phyloP scores from a whole-genome alignment of 2,113 vertebrate species.

The Cricetomys ansorgei region DNA sequence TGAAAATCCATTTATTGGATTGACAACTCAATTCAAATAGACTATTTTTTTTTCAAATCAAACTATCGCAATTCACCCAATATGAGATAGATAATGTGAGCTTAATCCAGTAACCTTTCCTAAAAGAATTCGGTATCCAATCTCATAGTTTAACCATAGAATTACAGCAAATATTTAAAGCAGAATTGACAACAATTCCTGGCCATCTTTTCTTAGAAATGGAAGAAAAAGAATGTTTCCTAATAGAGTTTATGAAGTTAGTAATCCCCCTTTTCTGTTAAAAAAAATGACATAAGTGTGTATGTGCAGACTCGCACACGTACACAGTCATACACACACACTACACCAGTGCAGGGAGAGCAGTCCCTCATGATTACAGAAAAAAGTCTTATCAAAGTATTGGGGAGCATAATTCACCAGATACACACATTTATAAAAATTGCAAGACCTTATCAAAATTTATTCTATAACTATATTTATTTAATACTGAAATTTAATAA shows the following conservation, averaged over 20 bases:
- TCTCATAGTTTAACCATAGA: neutral
- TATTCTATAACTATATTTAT: neutral
- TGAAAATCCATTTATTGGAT: neutral
- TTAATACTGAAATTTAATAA: neutral
- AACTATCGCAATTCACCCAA: neutral
- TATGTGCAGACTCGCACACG: neutral
- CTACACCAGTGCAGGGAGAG: neutral
- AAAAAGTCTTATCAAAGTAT: neutral
- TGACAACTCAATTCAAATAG: neutral
- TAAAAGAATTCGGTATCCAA: neutral
- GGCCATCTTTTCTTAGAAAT: neutral
- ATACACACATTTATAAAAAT: neutral
- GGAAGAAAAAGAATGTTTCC: neutral
- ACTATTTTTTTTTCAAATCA: conserved; percentile 15
- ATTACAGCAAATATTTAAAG: neutral
- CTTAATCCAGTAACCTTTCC: neutral
- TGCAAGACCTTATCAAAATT: neutral
- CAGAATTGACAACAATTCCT: neutral
- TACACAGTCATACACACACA: neutral
- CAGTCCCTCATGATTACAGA: neutral
- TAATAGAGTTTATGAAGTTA: neutral
- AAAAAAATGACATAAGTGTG: neutral
- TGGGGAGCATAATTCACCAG: neutral
- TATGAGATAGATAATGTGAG: conserved; percentile 11
- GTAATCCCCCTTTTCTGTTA: neutral